Percentiles rank a stretch among this genome's conserved stretches.
These are phyloP conservation scores for Acrocephalus scirpaceus DNA, from an alignment of 2,797 vertebrate species.

Conservation along the genomic window DNA sequence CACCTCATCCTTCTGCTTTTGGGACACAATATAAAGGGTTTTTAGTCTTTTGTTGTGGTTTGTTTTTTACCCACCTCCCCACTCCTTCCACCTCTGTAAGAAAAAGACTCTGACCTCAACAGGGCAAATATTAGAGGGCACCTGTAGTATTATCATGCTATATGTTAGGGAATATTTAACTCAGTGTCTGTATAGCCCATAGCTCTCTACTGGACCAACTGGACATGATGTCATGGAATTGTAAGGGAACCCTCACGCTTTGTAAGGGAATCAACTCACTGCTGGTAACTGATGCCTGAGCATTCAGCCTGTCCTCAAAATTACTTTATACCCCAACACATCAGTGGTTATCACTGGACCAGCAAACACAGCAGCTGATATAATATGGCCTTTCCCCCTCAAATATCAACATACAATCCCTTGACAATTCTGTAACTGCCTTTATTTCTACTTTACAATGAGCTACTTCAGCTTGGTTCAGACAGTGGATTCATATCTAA, in stretches of 20 bases:
- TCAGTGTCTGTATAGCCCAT: neutral
- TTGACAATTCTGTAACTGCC: neutral
- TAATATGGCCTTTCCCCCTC: neutral
- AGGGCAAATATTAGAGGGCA: neutral
- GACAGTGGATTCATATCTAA: neutral
- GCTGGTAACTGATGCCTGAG: neutral
- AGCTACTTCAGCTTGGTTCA: neutral
- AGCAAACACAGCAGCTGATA: neutral
- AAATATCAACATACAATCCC: neutral
- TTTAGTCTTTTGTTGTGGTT: neutral
- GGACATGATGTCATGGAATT: neutral
- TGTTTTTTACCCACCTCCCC: neutral
- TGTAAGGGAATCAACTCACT: neutral
- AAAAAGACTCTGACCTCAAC: neutral
- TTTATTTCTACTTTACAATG: neutral
- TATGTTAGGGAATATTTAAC: neutral
- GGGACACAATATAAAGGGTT: neutral
- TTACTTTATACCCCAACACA: neutral
- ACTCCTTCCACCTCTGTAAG: neutral
- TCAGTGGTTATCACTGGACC: neutral
- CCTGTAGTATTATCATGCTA: neutral
- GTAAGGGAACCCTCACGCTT: neutral
- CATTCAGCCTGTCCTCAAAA: neutral
- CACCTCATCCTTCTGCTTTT: neutral
- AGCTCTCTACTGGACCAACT: neutral